These are phyloP conservation scores for Bombus ignitus DNA, from an alignment of 1,140 invertebrate genomes.

Conservation along the genomic window DNA sequence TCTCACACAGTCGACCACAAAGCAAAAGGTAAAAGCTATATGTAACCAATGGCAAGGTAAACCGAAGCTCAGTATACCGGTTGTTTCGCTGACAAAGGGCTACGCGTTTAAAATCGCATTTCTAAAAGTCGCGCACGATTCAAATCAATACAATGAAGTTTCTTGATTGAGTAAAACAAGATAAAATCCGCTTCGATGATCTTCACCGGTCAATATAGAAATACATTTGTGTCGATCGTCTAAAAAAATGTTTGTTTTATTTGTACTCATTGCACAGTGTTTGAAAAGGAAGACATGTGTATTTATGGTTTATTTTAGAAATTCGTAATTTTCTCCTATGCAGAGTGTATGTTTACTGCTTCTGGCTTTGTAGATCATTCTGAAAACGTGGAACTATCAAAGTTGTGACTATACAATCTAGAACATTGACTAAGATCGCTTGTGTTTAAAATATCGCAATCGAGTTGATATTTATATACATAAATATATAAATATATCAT, in stretches of 20 bases:
- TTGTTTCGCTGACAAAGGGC: conserved; percentile 57
- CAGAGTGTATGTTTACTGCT: not conserved
- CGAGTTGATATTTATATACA: not conserved
- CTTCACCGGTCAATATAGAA: not conserved
- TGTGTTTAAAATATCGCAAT: not conserved
- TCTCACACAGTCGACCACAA: conserved; percentile 66
- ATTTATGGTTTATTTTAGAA: not conserved
- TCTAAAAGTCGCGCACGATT: conserved; percentile 46
- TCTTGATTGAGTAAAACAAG: not conserved
- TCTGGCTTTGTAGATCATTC: not conserved
- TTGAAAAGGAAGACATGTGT: not conserved
- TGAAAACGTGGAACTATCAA: not conserved
- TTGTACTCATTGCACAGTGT: not conserved
- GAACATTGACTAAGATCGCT: no score
- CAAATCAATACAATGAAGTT: conserved; percentile 24
- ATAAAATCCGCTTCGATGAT: not conserved
- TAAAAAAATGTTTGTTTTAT: not conserved
- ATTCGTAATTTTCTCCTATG: not conserved
- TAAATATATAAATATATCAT: not conserved
- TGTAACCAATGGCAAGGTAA: conserved; percentile 76
- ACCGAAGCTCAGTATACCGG: conserved; percentile 69
- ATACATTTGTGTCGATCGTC: not conserved
- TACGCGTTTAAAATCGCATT: conserved; percentile 35
- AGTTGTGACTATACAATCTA: not conserved
- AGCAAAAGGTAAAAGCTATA: conserved; percentile 65